Base-by-base conservation (phyloP, 2,888 invertebrate genomes). In the Monochamus alternatus region DNA sequence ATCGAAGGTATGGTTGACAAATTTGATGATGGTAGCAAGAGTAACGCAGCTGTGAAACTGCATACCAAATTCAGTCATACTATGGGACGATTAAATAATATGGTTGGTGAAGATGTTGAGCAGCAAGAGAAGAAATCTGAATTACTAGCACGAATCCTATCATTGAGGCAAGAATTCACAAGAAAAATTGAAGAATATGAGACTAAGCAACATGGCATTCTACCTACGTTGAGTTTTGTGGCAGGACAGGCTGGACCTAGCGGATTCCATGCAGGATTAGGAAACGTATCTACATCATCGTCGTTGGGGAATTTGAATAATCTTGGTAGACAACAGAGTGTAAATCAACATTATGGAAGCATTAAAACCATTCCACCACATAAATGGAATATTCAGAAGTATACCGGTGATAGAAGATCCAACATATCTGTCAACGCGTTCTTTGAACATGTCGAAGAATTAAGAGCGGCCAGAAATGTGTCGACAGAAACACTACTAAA, bases 381-480 rank as follows among this genome's bases (percentile, higher is more conserved):
- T 31, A 73, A 72, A 30, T 64, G 72, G 63, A 51, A 55, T 31
- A 9, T 72, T 5, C n/a, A 65, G 44, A 59, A 72, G 12, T 73
- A 66, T 51, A 14, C 73, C 3, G 66, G 73, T 30, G 67, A 73
- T 32, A 9, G n/a, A 5, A 66, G 22, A 14, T 7, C 12, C 9
- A n/a, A 51, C 30, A 67, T 60, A 3, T 66, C 66, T 14, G 9
- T 71, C 3, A 38, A 60, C 31, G 43, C 71, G 9, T 72, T 72
- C 43, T 64, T 65, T 14, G 72, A 72, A 58, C 10, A 14, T 44
- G 72, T 72, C 1, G 72, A 52, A 5, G 72, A 72, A 43, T 55
- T 55, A 14, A 3, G 64, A 14, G 55, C 38, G 38, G 38, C 38
- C 38, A 38, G 38, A 38, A 38, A 38, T 51, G 62, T 74, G 12